Base-by-base conservation (phyloP, 1,140 invertebrate genomes). In the Druon quercuslanigerum region DNA sequence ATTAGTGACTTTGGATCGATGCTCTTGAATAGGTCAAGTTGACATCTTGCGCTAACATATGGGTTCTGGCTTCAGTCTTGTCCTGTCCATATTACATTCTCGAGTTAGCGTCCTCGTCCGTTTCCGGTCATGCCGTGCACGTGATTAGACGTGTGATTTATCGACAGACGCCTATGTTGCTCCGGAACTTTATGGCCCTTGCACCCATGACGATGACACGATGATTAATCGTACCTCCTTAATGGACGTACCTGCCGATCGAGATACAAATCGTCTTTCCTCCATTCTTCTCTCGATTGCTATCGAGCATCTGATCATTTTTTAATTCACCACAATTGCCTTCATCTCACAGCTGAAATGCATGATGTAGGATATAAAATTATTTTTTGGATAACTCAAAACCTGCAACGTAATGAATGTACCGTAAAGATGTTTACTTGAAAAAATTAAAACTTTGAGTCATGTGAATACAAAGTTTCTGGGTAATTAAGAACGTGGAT, bases 131-230 rank as follows among this genome's bases (percentile, higher is more conserved):
- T 40, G 60, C 60, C 60, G 60, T 66, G 60, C 60, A 66, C 77
- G 77, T 82, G 82, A 83, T 85, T 85, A 85, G 79, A 83, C 78
- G 78, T 76, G 73, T 85, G 82, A 83, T 85, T 85, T 83, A 85
- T 82, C 71, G 82, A 60, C 74, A 52, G 79, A 83, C 78, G 77
- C 74, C 83, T 79, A 79, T 81, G 81, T 81, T 76, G 78, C 75
- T 60, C 72, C 72, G 46, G 72, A 81, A 79, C 76, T 83, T 84
- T 84, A 84, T 81, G 72, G 78, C 75, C 80, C 73, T 77, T 76
- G 76, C 78, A 78, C 79, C 81, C 83, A 82, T 84, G 77, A 80
- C 78, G 81, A 80, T 75, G 79, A 81, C 75, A 75, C 75, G 60
- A 17, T 79, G 82, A 84, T 84, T 80, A 82, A 84, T 84, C 75